These are phyloP conservation scores for Atopsyche davidsoni DNA, from an alignment of 1,140 invertebrate species.

Conservation along the genomic window DNA sequence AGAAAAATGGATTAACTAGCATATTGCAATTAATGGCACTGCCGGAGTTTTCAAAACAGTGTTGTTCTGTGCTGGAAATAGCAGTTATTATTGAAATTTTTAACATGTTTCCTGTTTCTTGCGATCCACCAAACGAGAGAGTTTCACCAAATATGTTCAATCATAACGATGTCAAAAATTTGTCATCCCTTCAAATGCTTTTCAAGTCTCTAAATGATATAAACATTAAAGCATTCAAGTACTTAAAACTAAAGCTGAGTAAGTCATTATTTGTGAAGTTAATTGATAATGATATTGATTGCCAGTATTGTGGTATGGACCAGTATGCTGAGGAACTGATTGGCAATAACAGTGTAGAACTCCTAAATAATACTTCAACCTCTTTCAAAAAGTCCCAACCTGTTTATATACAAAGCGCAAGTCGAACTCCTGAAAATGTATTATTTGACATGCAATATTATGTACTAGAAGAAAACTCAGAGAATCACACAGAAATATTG, in stretches of 20 bases:
- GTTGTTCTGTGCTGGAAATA: slow-evolving; percentile 57
- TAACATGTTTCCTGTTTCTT: slow-evolving; percentile 40
- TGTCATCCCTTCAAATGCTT: slow-evolving; percentile 47
- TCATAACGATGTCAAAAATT: slow-evolving; percentile 37
- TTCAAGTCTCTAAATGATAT: slow-evolving; percentile 47
- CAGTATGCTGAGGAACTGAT: neutral
- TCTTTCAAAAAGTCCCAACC: slow-evolving; percentile 14
- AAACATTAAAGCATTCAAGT: slow-evolving; percentile 41
- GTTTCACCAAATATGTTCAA: slow-evolving; percentile 31
- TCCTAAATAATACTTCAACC: neutral
- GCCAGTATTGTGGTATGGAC: slow-evolving; percentile 22
- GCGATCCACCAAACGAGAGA: slow-evolving; percentile 1
- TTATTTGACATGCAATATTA: slow-evolving; percentile 13
- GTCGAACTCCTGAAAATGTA: slow-evolving; percentile 6
- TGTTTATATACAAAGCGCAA: slow-evolving; percentile 5
- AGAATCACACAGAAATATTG: slow-evolving; percentile 35
- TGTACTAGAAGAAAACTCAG: slow-evolving; percentile 18
- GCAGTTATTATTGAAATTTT: slow-evolving; percentile 55
- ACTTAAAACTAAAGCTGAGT: slow-evolving; percentile 37
- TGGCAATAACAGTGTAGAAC: neutral
- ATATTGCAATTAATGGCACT: slow-evolving; percentile 49
- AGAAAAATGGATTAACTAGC: slow-evolving; percentile 50
- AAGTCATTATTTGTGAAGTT: slow-evolving; percentile 34
- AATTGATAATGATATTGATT: slow-evolving; percentile 35
- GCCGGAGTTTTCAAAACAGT: slow-evolving; percentile 50